Base-by-base conservation (phyloP, 2,888 invertebrate species). In the Phania funesta region DNA sequence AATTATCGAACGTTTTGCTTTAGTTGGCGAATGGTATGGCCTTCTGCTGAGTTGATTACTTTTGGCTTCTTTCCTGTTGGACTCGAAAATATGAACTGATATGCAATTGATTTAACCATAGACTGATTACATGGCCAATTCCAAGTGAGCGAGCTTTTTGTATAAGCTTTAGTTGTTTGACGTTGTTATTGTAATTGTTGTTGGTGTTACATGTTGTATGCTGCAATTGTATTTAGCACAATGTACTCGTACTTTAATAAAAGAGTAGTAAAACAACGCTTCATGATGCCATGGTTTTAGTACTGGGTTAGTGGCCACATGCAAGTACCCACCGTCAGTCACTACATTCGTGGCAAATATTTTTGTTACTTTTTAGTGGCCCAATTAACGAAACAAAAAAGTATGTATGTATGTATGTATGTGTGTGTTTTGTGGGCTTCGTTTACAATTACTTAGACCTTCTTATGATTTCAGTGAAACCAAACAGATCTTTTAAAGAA, bases 51-150 rank as follows among this genome's bases (percentile, higher is more conserved):
- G 46, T 60, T 41, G 38, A 56, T 20, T 70, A 78, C 38, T 68
- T 64, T 58, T 54, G 64, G 32, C 78, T 74, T 78, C 82, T 82
- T 78, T 82, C 68, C 82, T 74, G 74, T 74, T 82, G 74, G 82
- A 78, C 82, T 78, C 78, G 74, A 82, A 78, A 78, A 78, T 58
- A 68, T 65, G 74, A 78, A 82, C 78, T 82, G 78, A 82, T 54
- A 64, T 68, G 29, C 32, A 41, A 20, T 54, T 26, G 38, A 4
- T 56, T 71, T 48, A 64, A 41, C 64, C 77, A 71, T 48, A 48
- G 38, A 56, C 18, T 70, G 64, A 65, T 71, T 71, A 71, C 58
- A 78, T 71, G 64, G 58, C 68, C 77, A 62, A 68, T 29, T 78
- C 41, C 64, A 78, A 70, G 44, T 62, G 38, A 24, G 22, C 32